Evolutionary conservation across 2,888 invertebrate genomes (phyloP).

Genomic region (Balanococcus diminutus): DNA sequence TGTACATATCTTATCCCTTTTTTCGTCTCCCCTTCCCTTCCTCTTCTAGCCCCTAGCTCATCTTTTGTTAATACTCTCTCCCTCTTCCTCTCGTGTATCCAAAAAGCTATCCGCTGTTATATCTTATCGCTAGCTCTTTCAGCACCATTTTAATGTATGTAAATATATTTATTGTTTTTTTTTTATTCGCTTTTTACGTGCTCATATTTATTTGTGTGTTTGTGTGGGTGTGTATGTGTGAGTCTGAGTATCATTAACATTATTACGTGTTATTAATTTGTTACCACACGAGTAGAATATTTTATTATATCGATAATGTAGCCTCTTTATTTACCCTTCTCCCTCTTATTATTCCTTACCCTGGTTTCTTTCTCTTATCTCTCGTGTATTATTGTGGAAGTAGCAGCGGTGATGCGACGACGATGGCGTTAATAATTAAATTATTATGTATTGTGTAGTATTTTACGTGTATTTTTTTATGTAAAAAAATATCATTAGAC

Average conservation of each 20-base stretch:
- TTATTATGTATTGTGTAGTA: neutral
- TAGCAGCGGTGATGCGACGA: neutral
- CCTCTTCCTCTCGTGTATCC: neutral
- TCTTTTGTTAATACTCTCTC: neutral
- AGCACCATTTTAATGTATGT: neutral
- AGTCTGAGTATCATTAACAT: neutral
- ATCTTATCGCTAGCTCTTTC: neutral
- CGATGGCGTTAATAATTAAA: neutral
- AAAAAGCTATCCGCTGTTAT: neutral
- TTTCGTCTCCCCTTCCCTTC: neutral
- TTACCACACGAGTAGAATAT: conserved; percentile 22
- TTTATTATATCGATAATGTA: neutral
- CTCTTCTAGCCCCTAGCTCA: too few relatives aligned
- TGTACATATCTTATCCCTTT: neutral
- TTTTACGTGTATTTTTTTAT: neutral
- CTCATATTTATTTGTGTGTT: neutral
- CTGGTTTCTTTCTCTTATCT: neutral
- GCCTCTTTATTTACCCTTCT: neutral
- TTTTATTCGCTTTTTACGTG: neutral
- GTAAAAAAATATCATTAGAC: neutral
- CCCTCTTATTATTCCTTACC: neutral
- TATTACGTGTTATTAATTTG: neutral
- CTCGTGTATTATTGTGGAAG: neutral
- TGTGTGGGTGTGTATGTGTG: neutral
- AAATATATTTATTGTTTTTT: neutral